Base-by-base conservation (phyloP, 2,797 vertebrate species). In the Muraenolepis orangiensis region DNA sequence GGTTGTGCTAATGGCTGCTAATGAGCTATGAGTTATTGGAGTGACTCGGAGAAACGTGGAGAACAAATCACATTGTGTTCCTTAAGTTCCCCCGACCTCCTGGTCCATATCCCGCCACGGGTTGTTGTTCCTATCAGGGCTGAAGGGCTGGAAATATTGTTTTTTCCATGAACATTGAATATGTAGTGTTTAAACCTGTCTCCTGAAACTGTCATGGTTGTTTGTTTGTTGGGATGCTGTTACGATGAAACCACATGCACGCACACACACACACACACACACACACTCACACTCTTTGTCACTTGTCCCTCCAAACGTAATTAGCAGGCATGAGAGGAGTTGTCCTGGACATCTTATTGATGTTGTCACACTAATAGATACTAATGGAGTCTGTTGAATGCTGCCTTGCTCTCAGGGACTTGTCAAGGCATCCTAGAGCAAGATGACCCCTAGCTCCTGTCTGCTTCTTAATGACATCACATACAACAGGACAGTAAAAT, bases 311-410 rank as follows among this genome's bases (percentile, higher is more conserved):
- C 71, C 71, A 74, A 69, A 81, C 82, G 84, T 77, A 81, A 82
- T 85, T 80, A 85, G 84, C 74, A 78, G 81, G 81, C 38, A 40
- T 40, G 38, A 40, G 38, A 40, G 38, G 38, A 81, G 73, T 76
- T 85, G 86, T 77, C 77, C 77, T 69, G 34, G 70, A 81, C 70
- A 78, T 83, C 84, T 81, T 6, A 30, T 66, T 51, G 73, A 71
- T 51, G 72, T 85, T 89, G 80, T 84, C 81, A 85, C 73, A 46
- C 79, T 87, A 86, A 88, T 87, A 80, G 83, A 87, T 85, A 81
- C 80, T 83, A 84, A 90, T 86, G 81, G 78, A 84, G 76, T 80
- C 74, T 73, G 38, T 79, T 87, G 84, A 85, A 70, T 74, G 81
- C 74, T 78, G 77, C 81, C 78, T 72, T 82, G 74, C 69, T 79